Base-by-base conservation (phyloP, 2,797 vertebrate genomes). In the Notolabrus celidotus region DNA sequence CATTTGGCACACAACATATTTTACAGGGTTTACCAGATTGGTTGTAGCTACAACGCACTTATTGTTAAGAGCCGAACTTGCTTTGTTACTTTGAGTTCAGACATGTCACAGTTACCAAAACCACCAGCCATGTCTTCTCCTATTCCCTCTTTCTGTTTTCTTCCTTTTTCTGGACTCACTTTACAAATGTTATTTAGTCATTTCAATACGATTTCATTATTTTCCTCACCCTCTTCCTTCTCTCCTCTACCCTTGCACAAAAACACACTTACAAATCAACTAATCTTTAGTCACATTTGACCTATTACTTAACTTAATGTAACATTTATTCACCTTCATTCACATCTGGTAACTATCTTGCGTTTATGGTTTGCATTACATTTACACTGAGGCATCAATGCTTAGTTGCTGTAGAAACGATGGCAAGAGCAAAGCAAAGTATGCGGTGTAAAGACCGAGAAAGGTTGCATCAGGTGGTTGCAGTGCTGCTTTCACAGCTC, bases 1-100 rank as follows among this genome's bases (percentile, higher is more conserved):
- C 71, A 78, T 84, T 84, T 84, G 67, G 71, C 56, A 46, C 67
- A 42, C 22, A 7, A 47, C 53, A 63, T 67, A 54, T 67, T 72
- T 78, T 19, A 68, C 54, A 57, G 34, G n/a, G 62, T 51, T 71
- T 53, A 67, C 23, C 55, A 65, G 58, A 54, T n/a, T n/a, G n/a
- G 53, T 11, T 77, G 53, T 52, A 38, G n/a, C 42, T 34, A 10
- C n/a, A 43, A 43, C 53, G 39, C 42, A 42, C 20, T 7, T 22
- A 6, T 43, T 25, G 62, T 43, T 3, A 39, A 23, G 23, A 41
- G 63, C 4, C 17, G 38, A 29, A 29, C 14, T 39, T 29, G 17
- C 53, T 53, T 36, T n/a, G 41, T 53, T 47, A 53, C 19, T 16
- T 27, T 22, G 4, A 36, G 31, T 34, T 10, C 7, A 12, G 14